These are phyloP conservation scores for Baccha elongata DNA, from an alignment of 2,888 invertebrate genomes.

Conservation along the genomic window DNA sequence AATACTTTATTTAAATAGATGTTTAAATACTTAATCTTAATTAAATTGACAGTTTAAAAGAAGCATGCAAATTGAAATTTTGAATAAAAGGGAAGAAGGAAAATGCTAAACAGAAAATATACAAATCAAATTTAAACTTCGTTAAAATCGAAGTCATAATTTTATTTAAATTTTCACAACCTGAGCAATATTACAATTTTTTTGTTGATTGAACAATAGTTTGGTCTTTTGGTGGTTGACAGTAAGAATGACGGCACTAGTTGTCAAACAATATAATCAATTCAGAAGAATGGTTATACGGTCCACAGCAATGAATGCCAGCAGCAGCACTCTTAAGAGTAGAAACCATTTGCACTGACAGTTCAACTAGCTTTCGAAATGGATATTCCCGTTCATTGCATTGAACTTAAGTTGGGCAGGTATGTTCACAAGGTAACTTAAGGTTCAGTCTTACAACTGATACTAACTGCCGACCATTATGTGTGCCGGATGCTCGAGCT, in stretches of 20 bases:
- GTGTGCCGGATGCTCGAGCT: conserved; percentile 84
- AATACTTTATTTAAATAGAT: conserved; percentile 22
- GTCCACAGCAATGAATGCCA: conserved; percentile 18
- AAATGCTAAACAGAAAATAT: conserved; percentile 68
- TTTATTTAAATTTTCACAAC: conserved; percentile 79
- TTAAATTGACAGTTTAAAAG: not conserved
- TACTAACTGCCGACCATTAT: conserved; percentile 84
- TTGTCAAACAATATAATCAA: conserved; percentile 24
- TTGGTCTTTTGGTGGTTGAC: conserved; percentile 48
- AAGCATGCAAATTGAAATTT: not conserved
- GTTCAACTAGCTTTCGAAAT: conserved; percentile 26
- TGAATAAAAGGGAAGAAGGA: conserved; percentile 9
- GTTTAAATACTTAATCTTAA: conserved; percentile 50
- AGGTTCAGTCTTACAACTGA: conserved; percentile 78
- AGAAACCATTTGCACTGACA: conserved; percentile 51
- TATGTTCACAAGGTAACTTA: conserved; percentile 64
- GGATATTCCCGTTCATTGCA: conserved; percentile 10
- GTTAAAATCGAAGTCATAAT: conserved; percentile 66
- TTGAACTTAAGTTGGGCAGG: conserved; percentile 60
- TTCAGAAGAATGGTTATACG: not conserved
- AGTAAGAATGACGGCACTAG: conserved; percentile 19
- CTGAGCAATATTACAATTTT: conserved; percentile 79
- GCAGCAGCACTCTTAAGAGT: conserved; percentile 1
- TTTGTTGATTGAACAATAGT: conserved; percentile 57
- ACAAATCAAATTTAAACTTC: conserved; percentile 66